Evolutionary conservation across 2,888 invertebrate species (phyloP).

Genomic region (Platycheirus albimanus): DNA sequence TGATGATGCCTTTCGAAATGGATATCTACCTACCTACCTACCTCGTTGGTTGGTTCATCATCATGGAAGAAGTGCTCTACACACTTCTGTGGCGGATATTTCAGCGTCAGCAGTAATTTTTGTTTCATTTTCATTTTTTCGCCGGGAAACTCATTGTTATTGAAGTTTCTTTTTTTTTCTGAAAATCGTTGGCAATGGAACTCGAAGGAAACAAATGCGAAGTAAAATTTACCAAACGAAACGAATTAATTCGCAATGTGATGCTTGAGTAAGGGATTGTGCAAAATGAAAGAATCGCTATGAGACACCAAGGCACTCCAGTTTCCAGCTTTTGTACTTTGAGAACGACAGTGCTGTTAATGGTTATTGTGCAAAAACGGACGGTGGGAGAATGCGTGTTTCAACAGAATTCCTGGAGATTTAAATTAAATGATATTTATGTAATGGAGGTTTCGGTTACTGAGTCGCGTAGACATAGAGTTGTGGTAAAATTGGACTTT

Average conservation of each 20-base stretch:
- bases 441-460: too few relatives aligned
- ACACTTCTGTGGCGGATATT: neutral
- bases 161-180: slow-evolving; percentile 5
- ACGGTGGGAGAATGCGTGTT: too few relatives aligned
- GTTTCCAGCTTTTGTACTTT: too few relatives aligned
- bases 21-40: too few relatives aligned
- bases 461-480: too few relatives aligned
- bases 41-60: slow-evolving; percentile 2
- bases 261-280: slow-evolving; percentile 19
- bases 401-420: too few relatives aligned
- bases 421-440: too few relatives aligned
- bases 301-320: neutral
- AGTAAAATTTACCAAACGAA: slow-evolving; percentile 1
- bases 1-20: slow-evolving; percentile 16
- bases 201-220: neutral
- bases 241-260: slow-evolving; percentile 26
- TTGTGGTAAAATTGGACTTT: too few relatives aligned
- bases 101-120: neutral
- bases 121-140: neutral
- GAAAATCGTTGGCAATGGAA: neutral
- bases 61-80: neutral
- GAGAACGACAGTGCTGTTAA: too few relatives aligned
- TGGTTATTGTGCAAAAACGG: too few relatives aligned
- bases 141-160: neutral
- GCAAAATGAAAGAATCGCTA: neutral